phyloP scores from a whole-genome alignment of 2,888 invertebrate genomes.

The Aphidius colemani region DNA sequence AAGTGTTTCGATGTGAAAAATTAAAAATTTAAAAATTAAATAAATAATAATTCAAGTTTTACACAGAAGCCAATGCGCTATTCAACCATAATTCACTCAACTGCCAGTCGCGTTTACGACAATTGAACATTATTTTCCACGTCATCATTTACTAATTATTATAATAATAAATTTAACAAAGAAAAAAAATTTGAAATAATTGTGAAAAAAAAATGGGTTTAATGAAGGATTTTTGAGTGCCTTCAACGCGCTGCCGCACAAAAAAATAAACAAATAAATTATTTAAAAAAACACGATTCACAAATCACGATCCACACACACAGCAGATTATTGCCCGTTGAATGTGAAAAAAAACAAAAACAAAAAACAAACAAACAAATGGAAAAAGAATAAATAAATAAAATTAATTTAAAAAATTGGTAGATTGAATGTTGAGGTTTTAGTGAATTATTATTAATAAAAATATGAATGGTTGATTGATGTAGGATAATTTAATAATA shows the following conservation, averaged over 20 bases:
- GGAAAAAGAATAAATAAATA: constrained; percentile 18
- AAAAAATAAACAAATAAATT: constrained; percentile 15
- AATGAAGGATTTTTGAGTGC: constrained; percentile 17
- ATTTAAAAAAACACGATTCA: neutral
- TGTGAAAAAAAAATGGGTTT: constrained; percentile 9
- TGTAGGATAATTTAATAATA: constrained; percentile 14
- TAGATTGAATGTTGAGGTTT: too few relatives aligned
- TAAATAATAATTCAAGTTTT: constrained; percentile 28
- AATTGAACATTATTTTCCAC: constrained; percentile 41
- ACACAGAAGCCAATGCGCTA: neutral
- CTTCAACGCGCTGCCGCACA: constrained; percentile 29
- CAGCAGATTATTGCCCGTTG: neutral
- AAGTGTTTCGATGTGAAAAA: neutral
- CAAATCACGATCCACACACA: too few relatives aligned
- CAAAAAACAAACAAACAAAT: neutral
- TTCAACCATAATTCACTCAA: constrained; percentile 39
- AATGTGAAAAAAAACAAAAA: constrained; percentile 7
- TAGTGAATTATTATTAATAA: neutral
- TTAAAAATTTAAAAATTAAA: constrained; percentile 6
- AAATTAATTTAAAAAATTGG: neutral
- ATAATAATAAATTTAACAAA: constrained; percentile 15
- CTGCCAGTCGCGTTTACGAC: constrained; percentile 54
- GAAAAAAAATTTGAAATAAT: constrained; percentile 10
- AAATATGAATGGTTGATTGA: constrained; percentile 19
- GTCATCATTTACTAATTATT: constrained; percentile 27